Base-by-base conservation (phyloP, 2,888 invertebrate genomes). In the Mesorhabditis sp. region DNA sequence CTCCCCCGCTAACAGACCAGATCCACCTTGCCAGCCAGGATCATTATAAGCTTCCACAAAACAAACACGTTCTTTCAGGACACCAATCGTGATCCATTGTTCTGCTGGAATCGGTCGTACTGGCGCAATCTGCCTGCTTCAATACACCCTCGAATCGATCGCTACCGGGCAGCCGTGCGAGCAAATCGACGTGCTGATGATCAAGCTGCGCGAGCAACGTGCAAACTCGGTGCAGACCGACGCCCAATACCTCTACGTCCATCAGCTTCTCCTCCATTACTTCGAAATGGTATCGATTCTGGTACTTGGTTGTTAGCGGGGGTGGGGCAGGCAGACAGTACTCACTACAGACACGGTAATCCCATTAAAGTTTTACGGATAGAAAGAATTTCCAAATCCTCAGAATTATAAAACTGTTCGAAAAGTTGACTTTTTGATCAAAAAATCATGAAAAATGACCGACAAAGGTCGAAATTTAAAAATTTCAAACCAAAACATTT, bases 101-200 rank as follows among this genome's bases (percentile, higher is more conserved):
- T 76, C 76, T 3, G 78, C 78, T 5, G 78, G 77, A 10, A 76
- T 78, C 67, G 77, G 77, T 13, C 68, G 77, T 4, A 78, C 78
- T 4, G 78, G 78, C 3, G 71, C 73, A 2, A 74, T 78, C 7
- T 76, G 76, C 4, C 72, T 78, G 73, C 74, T 78, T 50, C 73
- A 78, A 65, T 76, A 75, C 71, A 67, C 76, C 4, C 69, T 76
- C 68, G 78, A 76, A 44, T 70, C 72, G 63, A 45, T 76, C n/a
- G 61, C 68, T 41, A 15, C 61, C 5, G 71, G 72, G 15, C 69
- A 74, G 58, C 10, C 13, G 2, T 69, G 75, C 58, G 78, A 78
- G 6, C 70, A 72, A 15, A 66, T 68, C 42, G 73, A 73, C 45
- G 70, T 69, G 66, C 74, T 78, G 41, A 71, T 78, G 41, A 68